Percentiles rank a stretch among this genome's conserved stretches.
These are phyloP conservation scores for Panthera tigris DNA, from an alignment of 2,113 vertebrate species.

Conservation along the genomic window DNA sequence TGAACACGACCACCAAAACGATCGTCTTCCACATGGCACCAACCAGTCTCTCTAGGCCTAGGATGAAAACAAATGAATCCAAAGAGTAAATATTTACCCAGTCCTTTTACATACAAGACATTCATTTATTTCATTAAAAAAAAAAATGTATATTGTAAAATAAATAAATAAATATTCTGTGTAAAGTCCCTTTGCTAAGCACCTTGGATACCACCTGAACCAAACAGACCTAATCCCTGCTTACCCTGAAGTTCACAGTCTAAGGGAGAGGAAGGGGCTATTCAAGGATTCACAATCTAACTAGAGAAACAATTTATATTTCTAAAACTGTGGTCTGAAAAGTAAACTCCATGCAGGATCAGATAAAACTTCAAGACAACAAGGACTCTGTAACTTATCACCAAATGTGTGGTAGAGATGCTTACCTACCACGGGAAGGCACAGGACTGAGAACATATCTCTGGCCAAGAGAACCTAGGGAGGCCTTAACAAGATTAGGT, in stretches of 20 bases:
- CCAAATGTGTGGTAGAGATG: background rate
- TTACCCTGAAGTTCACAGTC: background rate
- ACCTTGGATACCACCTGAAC: background rate
- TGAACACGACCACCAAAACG: constrained; percentile 71
- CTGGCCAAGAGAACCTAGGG: background rate
- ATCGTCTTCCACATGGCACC: constrained; percentile 60
- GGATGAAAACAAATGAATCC: constrained; percentile 18
- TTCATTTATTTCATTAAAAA: background rate
- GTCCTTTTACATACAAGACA: background rate
- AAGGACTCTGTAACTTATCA: background rate
- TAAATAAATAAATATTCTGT: background rate
- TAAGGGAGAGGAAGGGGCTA: background rate
- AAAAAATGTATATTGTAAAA: background rate
- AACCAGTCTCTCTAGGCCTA: constrained; percentile 41
- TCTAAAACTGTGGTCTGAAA: background rate
- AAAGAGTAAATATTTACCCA: background rate
- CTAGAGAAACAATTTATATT: background rate
- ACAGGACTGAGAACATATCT: background rate
- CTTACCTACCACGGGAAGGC: background rate
- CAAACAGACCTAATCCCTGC: background rate
- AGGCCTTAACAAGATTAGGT: background rate
- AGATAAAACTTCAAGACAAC: background rate
- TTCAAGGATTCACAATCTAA: background rate
- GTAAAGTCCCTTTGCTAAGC: background rate
- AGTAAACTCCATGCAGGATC: background rate